Evolutionary conservation across 2,888 invertebrate species (phyloP).

Genomic region (Drosophila kambysellisi): DNA sequence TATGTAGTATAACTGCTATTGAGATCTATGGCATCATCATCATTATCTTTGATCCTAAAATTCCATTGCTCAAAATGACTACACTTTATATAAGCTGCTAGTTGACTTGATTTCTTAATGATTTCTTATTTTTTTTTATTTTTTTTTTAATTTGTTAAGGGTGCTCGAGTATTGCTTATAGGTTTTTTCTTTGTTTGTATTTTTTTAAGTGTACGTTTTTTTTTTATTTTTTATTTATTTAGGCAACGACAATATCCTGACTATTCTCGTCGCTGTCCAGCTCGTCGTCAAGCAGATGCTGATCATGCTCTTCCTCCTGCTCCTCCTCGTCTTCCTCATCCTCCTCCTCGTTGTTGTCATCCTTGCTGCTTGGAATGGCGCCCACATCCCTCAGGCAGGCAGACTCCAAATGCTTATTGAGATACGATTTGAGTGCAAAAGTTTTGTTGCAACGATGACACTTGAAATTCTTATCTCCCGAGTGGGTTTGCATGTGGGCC

Average conservation of each 20-base stretch:
- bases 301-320: conserved; percentile 16
- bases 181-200: conserved; percentile 59
- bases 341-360: conserved; percentile 20
- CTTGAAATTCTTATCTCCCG: conserved; percentile 94
- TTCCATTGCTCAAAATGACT: conserved; percentile 61
- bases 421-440: conserved; percentile 97
- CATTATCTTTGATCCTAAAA: conserved; percentile 31
- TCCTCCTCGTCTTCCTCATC: conserved; percentile 29
- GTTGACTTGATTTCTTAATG: conserved; percentile 41
- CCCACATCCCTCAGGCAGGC: conserved; percentile 89
- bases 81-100: conserved; percentile 65
- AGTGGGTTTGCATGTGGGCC: conserved; percentile 98
- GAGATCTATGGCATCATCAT: conserved; percentile 56
- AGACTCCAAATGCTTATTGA: conserved; percentile 97
- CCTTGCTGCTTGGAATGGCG: conserved; percentile 43
- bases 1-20: conserved; percentile 60
- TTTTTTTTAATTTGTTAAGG: conserved; percentile 62
- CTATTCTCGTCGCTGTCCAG: conserved; percentile 84
- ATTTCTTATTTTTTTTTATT: background rate
- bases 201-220: conserved; percentile 30
- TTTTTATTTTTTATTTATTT: conserved; percentile 32
- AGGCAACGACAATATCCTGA: conserved; percentile 85
- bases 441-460: conserved; percentile 95
- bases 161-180: conserved; percentile 77
- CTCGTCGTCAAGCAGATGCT: conserved; percentile 66